Percentiles rank a stretch among this genome's conserved stretches.
Conservation (phyloP, 2,888 invertebrate species). For the Rotaria magnacalcarata region DNA sequence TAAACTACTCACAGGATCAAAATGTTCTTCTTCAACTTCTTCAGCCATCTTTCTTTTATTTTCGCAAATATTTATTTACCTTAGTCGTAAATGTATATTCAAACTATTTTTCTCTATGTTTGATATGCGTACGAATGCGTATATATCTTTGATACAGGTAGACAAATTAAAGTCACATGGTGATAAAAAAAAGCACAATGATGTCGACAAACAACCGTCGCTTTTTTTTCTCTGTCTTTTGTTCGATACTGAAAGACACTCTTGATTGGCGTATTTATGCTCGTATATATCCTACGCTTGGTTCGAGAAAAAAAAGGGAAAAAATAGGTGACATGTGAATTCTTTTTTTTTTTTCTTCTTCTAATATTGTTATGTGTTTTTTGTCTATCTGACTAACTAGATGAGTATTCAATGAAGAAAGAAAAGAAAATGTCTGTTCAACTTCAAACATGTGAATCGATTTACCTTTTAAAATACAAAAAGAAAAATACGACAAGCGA, state of each 20-base stretch:
- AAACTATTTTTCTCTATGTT: neutral
- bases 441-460: conserved; percentile 17
- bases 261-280: neutral
- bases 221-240: conserved; percentile 13
- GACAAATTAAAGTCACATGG: conserved; percentile 26
- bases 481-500: neutral
- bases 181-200: neutral
- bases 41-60: neutral
- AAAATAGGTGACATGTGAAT: neutral
- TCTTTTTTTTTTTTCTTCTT: neutral
- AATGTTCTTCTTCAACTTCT: neutral
- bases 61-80: neutral
- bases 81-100: neutral
- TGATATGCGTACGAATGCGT: neutral
- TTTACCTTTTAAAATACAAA: neutral
- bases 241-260: neutral
- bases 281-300: neutral
- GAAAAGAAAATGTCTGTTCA: neutral
- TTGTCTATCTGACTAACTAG: neutral
- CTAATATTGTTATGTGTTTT: neutral
- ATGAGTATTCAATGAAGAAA: neutral
- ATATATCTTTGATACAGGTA: neutral
- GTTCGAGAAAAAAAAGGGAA: neutral
- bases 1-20: neutral
- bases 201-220: neutral